Percentiles rank a stretch among this genome's conserved stretches.
Evolutionary conservation across 2,113 vertebrate genomes (phyloP).

Genomic region (Capricornis sumatraensis): DNA sequence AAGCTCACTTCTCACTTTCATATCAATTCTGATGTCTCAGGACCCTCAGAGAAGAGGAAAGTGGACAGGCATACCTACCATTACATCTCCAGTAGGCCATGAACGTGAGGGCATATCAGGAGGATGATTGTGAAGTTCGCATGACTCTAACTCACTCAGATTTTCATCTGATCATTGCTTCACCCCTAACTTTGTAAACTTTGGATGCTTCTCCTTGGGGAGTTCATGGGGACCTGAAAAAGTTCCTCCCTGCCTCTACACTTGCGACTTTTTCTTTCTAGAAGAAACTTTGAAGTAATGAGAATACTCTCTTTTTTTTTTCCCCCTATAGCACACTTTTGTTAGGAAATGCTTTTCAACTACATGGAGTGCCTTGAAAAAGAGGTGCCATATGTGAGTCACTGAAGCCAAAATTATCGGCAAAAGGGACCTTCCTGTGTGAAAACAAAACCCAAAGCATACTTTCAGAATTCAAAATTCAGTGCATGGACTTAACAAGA

Average conservation of each 20-base stretch:
- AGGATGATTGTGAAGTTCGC: not conserved
- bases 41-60: not conserved
- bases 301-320: not conserved
- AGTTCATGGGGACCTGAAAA: not conserved
- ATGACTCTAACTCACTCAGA: not conserved
- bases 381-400: constrained; percentile 8
- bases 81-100: not conserved
- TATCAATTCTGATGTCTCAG: not conserved
- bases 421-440: constrained; percentile 33
- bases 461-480: constrained; percentile 11
- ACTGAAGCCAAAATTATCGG: constrained; percentile 31
- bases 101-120: not conserved
- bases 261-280: constrained; percentile 3
- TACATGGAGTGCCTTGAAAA: constrained; percentile 7
- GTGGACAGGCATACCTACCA: not conserved
- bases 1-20: not conserved
- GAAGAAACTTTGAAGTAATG: not conserved
- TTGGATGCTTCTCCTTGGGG: not conserved
- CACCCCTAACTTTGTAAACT: not conserved
- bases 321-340: not conserved
- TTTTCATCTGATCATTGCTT: not conserved
- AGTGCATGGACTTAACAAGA: not conserved
- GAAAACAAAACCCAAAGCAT: constrained; percentile 37
- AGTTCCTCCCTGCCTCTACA: not conserved
- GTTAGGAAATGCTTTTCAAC: constrained; percentile 13